Base-by-base conservation (phyloP, 2,113 vertebrate genomes). In the Ornithorhynchus anatinus region DNA sequence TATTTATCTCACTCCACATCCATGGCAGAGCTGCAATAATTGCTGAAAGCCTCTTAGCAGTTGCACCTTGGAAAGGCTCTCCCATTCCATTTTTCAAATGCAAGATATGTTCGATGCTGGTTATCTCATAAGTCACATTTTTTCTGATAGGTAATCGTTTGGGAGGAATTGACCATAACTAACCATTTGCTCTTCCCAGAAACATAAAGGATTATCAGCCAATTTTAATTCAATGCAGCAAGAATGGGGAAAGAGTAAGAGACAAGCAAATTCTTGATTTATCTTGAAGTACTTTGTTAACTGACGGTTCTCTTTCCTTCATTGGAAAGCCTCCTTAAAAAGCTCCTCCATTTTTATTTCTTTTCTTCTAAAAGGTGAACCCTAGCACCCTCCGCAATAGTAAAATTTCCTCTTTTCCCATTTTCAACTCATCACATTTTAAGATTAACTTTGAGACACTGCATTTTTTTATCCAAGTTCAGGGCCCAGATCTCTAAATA, bases 71-170 rank as follows among this genome's bases (percentile, higher is more conserved):
- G 87, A 87, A 64, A 58, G 75, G 80, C 69, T 82, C 77, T 75
- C 67, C 52, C 63, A 74, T 72, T 85, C 43, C 56, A 59, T 62
- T 84, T 87, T 75, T 84, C 75, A 87, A 82, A 56, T 80, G 84
- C 51, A 63, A 67, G 67, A 63, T 72, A 74, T 39, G 79, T 69
- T 85, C 84, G 75, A 77, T 81, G 72, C 60, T 60, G 9, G 31
- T n/a, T n/a, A 6, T 23, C 54, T 65, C 25, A 71, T 84, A 86
- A 86, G 75, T 90, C 89, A 91, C 77, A 75, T 25, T 43, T 78
- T 63, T 69, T 75, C 85, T 85, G 84, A 84, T 88, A 75, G 84
- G 87, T 74, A 84, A 87, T 82, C 79, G 80, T 72, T 82, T 78
- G 45, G 81, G 68, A 82, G 65, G 80, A 84, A 84, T 12, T 82